A percentile compares a stretch with the other conserved stretches of the same genome.
These are phyloP conservation scores for Tympanoctomys barrerae DNA, from an alignment of 2,797 vertebrate species.

Conservation along the genomic window DNA sequence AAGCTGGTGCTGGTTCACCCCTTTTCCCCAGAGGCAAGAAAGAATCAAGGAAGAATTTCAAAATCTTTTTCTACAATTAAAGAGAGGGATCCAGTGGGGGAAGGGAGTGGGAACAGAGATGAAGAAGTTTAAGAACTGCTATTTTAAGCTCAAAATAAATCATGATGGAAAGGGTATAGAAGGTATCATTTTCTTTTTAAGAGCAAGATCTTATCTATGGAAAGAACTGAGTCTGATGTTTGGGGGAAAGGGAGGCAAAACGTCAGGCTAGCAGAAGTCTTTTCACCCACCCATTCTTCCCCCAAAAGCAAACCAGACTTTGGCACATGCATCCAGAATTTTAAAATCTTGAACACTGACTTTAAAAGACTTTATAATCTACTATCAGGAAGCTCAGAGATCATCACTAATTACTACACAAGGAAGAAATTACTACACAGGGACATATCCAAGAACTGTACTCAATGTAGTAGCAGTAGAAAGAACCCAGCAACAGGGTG, in stretches of 20 bases:
- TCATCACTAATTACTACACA: neutral
- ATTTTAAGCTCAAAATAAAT: conserved; percentile 74
- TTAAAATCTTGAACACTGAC: conserved; percentile 60
- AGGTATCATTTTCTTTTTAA: conserved; percentile 74
- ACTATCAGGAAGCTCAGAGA: conserved; percentile 54
- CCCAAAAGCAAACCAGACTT: conserved; percentile 17
- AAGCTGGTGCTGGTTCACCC: conserved; percentile 57
- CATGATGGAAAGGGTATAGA: conserved; percentile 69
- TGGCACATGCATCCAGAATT: conserved; percentile 37
- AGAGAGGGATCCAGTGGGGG: conserved; percentile 36
- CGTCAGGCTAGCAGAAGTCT: neutral
- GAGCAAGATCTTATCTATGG: conserved; percentile 67
- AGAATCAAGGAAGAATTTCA: conserved; percentile 83
- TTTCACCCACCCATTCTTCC: neutral
- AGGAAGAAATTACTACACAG: conserved; percentile 14
- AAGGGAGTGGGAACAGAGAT: conserved; percentile 60
- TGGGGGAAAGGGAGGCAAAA: neutral
- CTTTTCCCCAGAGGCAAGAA: conserved; percentile 62
- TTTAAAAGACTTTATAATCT: conserved; percentile 73
- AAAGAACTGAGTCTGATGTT: conserved; percentile 6
- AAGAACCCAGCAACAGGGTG: neutral
- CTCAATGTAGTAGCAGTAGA: neutral
- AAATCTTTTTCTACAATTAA: conserved; percentile 80
- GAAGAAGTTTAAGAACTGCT: conserved; percentile 70
- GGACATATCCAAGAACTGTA: conserved; percentile 3